Conservation (phyloP, 2,113 vertebrate genomes). For the Barbus barbus region DNA sequence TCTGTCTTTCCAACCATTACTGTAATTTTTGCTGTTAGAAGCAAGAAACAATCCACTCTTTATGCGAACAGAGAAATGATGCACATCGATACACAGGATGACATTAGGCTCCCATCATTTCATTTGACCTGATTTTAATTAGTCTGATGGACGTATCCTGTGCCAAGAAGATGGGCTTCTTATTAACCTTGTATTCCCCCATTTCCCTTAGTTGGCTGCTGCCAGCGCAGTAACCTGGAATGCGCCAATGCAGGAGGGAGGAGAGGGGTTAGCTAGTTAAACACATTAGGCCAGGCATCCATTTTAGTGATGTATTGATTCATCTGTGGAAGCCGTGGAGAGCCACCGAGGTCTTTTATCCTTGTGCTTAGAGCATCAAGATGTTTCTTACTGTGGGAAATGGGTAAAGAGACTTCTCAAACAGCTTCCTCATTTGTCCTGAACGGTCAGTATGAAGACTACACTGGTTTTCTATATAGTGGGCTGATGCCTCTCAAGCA, state of each 20-base stretch:
- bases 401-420: not conserved
- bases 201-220: not conserved
- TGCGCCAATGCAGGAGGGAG: conserved; percentile 9
- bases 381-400: conserved; percentile 11
- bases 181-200: conserved; percentile 14
- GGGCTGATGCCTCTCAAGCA: not conserved
- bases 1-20: no score
- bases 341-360: not conserved
- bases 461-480: not conserved
- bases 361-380: not conserved
- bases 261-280: not conserved
- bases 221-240: conserved; percentile 4
- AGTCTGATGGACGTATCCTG: not conserved
- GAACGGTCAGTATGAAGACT: not conserved
- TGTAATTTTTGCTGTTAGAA: not conserved
- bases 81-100: not conserved
- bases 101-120: not conserved
- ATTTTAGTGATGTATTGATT: conserved; percentile 30
- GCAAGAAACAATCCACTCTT: not conserved
- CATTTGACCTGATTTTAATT: not conserved
- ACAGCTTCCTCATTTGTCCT: not conserved
- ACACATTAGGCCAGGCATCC: conserved; percentile 10
- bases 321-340: not conserved
- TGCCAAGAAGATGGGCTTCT: not conserved
- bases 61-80: not conserved